Base-by-base conservation (phyloP, 2,113 vertebrate genomes). In the Orycteropus afer region DNA sequence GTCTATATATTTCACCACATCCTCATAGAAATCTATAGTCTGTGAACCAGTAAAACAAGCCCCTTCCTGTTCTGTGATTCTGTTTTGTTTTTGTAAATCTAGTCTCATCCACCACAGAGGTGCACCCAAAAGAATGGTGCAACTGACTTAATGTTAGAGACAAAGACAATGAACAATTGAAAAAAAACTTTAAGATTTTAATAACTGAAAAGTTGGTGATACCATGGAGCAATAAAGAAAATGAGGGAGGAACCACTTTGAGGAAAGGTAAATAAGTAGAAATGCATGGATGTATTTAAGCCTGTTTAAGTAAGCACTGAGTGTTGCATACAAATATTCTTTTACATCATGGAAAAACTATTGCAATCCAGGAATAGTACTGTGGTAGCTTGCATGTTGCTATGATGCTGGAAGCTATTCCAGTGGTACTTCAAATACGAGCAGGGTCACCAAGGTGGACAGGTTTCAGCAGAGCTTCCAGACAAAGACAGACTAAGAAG, bases 181-280 rank as follows among this genome's bases (percentile, higher is more conserved):
- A 93, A 77, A 51, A 80, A 87, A 51, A 0, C 0, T 40, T 53
- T 42, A 59, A 85, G 13, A 1, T 71, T 81, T 85, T 82, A 34
- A 25, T 87, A 61, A 94, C 47, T 67, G 49, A 88, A 49, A 95
- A 86, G 34, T 47, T 93, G 2, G 27, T 93, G 45, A 89, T 89
- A 84, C 3, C 47, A 80, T 20, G 47, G 2, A 79, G 22, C 93
- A 23, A 74, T 78, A 57, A 67, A 94, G 73, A 89, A 76, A 94
- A 96, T 63, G 40, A 81, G 86, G 37, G 69, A 87, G 63, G 69
- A 86, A 27, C 37, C 90, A 84, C 23, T 77, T 91, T 29, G 49
- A 59, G 37, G 37, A 34, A 65, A 49, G n/a, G 84, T 34, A 47
- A 61, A 55, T 88, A 91, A 80, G 53, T 76, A 69, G 83, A 87